These are phyloP conservation scores for Phataginus tetradactyla DNA, from an alignment of 2,797 vertebrate genomes.

Conservation along the genomic window DNA sequence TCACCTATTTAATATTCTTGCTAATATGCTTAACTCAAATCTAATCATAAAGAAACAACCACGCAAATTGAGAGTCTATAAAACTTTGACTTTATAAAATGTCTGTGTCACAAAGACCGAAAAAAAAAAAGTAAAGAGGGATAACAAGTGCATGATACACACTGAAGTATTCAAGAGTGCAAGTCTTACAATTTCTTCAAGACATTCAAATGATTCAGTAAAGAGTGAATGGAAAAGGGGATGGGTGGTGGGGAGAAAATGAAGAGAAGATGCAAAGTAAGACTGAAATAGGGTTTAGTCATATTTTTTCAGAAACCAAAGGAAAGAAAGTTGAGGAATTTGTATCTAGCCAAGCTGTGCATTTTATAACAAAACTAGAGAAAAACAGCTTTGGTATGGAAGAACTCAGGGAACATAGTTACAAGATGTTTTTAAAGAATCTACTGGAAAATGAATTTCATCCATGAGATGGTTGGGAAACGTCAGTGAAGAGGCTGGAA, in stretches of 20 bases:
- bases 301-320: background rate
- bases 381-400: background rate
- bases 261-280: background rate
- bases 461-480: conserved; percentile 10
- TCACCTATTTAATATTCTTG: background rate
- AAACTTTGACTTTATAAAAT: background rate
- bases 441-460: conserved; percentile 17
- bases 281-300: background rate
- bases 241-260: background rate
- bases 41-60: background rate
- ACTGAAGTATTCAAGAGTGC: background rate
- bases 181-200: background rate
- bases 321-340: background rate
- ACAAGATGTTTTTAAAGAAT: background rate
- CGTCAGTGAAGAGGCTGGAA: background rate
- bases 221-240: background rate
- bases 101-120: background rate
- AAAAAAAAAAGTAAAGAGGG: background rate
- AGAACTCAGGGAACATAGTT: background rate
- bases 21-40: background rate
- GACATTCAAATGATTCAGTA: background rate
- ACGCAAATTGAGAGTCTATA: background rate
- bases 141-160: background rate
- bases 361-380: conserved; percentile 19
- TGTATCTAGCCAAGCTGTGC: background rate